Conservation (phyloP, 2,888 invertebrate genomes). For the Mechanitis mazaeus region DNA sequence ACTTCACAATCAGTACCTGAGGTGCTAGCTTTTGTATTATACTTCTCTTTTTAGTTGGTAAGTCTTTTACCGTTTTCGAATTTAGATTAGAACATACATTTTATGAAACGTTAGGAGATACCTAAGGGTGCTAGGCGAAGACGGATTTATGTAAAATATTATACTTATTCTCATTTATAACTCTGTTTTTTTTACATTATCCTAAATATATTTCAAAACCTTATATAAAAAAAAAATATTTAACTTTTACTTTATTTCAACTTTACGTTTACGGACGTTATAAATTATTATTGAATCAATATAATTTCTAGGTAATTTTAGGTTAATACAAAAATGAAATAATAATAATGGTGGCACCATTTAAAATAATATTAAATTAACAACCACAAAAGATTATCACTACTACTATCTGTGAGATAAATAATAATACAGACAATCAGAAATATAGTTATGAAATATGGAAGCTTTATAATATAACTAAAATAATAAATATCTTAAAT, state of each 20-base stretch:
- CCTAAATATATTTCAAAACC: neutral
- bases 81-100: conserved; percentile 51
- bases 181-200: conserved; percentile 34
- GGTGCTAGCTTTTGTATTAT: conserved; percentile 65
- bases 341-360: no score
- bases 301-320: no score
- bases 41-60: conserved; percentile 63
- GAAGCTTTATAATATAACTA: no score
- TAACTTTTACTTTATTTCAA: neutral
- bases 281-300: no score
- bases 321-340: no score
- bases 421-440: no score
- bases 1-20: conserved; percentile 38
- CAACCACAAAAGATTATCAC: no score
- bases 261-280: no score
- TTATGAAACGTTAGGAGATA: conserved; percentile 68
- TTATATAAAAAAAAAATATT: neutral
- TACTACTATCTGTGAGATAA: no score
- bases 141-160: conserved; percentile 54
- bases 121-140: conserved; percentile 56
- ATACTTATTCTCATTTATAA: conserved; percentile 53
- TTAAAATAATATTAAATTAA: no score
- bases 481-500: no score
- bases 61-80: conserved; percentile 50
- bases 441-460: no score